Evolutionary conservation across 2,888 invertebrate species (phyloP).

Genomic region (Drosophila robusta): DNA sequence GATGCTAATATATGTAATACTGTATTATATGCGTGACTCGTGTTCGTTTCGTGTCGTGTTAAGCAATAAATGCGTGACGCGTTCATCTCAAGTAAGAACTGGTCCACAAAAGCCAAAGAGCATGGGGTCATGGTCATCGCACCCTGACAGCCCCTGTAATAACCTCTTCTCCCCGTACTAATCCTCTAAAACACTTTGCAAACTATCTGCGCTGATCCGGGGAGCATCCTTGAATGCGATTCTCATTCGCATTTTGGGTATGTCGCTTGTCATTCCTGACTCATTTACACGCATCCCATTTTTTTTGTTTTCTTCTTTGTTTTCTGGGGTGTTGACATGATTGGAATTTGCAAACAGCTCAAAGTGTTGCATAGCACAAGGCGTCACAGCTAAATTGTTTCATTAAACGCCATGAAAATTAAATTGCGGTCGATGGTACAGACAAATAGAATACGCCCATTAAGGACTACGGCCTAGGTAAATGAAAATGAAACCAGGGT

Average conservation of each 20-base stretch:
- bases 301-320: not conserved
- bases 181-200: slow-evolving; percentile 66
- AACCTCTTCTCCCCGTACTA: slow-evolving; percentile 13
- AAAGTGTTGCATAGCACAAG: slow-evolving; percentile 32
- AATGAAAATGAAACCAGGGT: not conserved
- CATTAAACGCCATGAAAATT: slow-evolving; percentile 24
- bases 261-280: slow-evolving; percentile 36
- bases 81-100: not conserved
- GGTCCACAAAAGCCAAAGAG: slow-evolving; percentile 35
- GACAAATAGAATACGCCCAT: not conserved
- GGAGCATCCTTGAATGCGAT: slow-evolving; percentile 31
- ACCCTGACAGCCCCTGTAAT: not conserved
- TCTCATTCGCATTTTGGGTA: slow-evolving; percentile 16
- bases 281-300: slow-evolving; percentile 25
- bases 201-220: slow-evolving; percentile 38
- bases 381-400: slow-evolving; percentile 24
- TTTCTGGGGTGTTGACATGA: slow-evolving; percentile 40
- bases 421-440: not conserved
- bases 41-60: not conserved
- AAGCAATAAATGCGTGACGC: too few species aligned
- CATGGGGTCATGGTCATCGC: slow-evolving; percentile 40
- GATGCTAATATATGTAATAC: too few species aligned
- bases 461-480: not conserved
- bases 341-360: slow-evolving; percentile 46
- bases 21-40: not conserved